Base-by-base conservation (phyloP, 2,888 invertebrate genomes). In the Aphidius colemani region DNA sequence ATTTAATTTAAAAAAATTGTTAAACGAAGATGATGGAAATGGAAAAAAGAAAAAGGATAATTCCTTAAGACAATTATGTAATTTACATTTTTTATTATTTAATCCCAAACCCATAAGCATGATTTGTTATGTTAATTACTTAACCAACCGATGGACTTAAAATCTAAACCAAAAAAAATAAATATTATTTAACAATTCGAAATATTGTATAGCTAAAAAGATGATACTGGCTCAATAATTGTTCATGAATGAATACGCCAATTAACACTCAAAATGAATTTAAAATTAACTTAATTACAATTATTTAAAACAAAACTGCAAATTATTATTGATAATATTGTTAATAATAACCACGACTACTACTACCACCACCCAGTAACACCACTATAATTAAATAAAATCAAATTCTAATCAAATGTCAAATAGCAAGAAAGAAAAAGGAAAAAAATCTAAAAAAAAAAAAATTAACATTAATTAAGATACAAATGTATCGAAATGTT, bases 21-120 rank as follows among this genome's bases (percentile, higher is more conserved):
- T 74, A 72, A 72, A 72, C 67, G 68, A 72, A 74, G 71, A 49
- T 44, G 49, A 55, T 58, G 50, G 59, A 63, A 61, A 45, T 55
- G 43, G 49, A 11, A 53, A 59, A 18, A 39, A 61, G 30, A 30
- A 60, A 51, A 53, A 64, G 61, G 61, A 61, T 59, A 53, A 66
- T 59, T 57, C 63, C 57, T 59, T 66, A 64, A 7, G 13, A 49
- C 60, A 63, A 45, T 43, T 60, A 7, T 18, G 55, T 53, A 39
- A 9, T 41, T 63, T 53, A 58, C 7, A 46, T 59, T 59, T 60
- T 56, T 59, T 50, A 56, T 49, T 49, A 53, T 41, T 45, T 10
- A 41, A 41, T 49, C 13, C 30, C 8, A 7, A 56, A 40, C 46
- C 50, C 44, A n/a, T 9, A 55, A 48, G 13, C 49, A 30, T 30